Percentiles rank a stretch among this genome's conserved stretches.
Evolutionary conservation across 2,888 invertebrate species (phyloP).

Genomic region (Salpingus planirostris): DNA sequence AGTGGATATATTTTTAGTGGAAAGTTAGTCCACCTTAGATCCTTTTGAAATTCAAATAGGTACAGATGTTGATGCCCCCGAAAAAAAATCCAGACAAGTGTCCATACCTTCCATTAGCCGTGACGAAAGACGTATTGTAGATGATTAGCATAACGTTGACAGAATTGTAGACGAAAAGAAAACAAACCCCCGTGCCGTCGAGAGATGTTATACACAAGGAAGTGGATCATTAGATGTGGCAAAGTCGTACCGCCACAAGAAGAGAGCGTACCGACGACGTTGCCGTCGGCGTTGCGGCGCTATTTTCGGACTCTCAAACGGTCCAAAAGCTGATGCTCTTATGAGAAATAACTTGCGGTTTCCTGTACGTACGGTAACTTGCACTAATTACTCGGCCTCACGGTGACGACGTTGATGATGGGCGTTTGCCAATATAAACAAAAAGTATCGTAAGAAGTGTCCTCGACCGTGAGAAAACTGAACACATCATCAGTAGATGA

Average conservation of each 20-base stretch:
- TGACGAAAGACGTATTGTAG: constrained; percentile 29
- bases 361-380: constrained; percentile 7
- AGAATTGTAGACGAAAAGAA: constrained; percentile 22
- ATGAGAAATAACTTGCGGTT: no score
- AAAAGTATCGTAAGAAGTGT: constrained; percentile 14
- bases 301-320: no score
- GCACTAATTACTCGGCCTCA: constrained; percentile 15
- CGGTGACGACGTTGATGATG: not conserved
- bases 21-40: no score
- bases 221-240: constrained; percentile 20
- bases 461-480: constrained; percentile 19
- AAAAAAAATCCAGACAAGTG: constrained; percentile 9
- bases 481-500: constrained; percentile 5
- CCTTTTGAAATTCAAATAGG: no score
- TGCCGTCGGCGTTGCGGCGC: constrained; percentile 8
- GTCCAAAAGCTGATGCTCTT: no score
- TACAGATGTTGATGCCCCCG: no score
- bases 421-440: constrained; percentile 21
- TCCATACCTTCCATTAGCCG: constrained; percentile 20
- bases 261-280: constrained; percentile 8
- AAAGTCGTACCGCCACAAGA: not conserved
- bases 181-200: constrained; percentile 10
- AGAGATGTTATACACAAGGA: constrained; percentile 14
- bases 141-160: constrained; percentile 31
- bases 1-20: no score